Evolutionary conservation across 2,113 vertebrate genomes (phyloP).

Genomic region (Corapipo altera): DNA sequence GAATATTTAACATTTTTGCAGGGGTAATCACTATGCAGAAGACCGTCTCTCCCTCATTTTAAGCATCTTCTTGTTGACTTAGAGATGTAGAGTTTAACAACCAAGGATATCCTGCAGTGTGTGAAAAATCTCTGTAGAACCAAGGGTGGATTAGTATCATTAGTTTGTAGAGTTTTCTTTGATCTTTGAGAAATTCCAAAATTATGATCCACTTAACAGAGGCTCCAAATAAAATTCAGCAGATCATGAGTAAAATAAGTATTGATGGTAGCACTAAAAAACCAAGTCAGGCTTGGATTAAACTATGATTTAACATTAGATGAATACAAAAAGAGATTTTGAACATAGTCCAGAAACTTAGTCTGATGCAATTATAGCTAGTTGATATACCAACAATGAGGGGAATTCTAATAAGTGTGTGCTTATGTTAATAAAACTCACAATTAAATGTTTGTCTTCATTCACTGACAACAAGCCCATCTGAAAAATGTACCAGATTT

Average conservation of each 20-base stretch:
- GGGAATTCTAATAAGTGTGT: not conserved
- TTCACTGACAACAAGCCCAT: not conserved
- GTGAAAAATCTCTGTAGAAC: not conserved
- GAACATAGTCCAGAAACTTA: not conserved
- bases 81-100: not conserved
- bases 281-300: not conserved
- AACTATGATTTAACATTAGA: not conserved
- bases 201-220: not conserved
- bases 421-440: not conserved
- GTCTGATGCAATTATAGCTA: not conserved
- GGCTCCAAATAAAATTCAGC: not conserved
- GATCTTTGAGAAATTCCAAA: not conserved
- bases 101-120: not conserved
- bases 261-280: not conserved
- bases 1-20: not conserved
- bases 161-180: not conserved
- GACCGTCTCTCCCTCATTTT: not conserved
- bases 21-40: not conserved
- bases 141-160: not conserved
- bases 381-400: not conserved
- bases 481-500: not conserved
- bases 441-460: not conserved
- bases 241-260: not conserved
- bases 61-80: not conserved
- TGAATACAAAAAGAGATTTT: not conserved